Percentiles rank a stretch among this genome's conserved stretches.
Conservation (phyloP, 2,888 invertebrate genomes). For the Drosophila setosimentum region DNA sequence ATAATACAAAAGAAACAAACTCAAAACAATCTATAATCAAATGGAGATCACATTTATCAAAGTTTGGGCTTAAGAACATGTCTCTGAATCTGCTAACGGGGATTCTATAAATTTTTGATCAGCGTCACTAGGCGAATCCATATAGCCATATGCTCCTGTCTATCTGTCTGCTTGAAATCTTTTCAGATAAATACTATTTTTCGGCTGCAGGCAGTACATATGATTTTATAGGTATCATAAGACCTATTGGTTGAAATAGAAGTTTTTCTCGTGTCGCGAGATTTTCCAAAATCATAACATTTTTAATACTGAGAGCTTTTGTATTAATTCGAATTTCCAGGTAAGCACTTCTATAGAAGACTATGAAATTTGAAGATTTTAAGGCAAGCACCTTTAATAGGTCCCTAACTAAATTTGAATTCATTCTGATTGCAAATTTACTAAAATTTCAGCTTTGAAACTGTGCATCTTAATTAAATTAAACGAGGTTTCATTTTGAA, state of each 20-base stretch:
- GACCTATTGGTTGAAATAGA: neutral
- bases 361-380: neutral
- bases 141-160: no score
- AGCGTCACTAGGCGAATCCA: no score
- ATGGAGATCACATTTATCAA: neutral
- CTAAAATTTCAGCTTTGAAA: neutral
- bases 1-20: neutral
- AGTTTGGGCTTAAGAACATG: neutral
- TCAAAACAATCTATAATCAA: conserved; percentile 5
- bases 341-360: neutral
- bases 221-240: neutral
- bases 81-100: neutral
- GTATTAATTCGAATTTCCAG: neutral
- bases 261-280: neutral
- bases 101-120: neutral
- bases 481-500: neutral
- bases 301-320: neutral
- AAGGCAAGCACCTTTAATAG: neutral
- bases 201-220: no score
- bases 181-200: neutral
- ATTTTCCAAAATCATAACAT: neutral
- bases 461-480: neutral
- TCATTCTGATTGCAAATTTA: conserved; percentile 5
- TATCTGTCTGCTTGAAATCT: no score
- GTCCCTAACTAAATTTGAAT: neutral